Percentiles rank a stretch among this genome's conserved stretches.
These are phyloP conservation scores for Todus mexicanus DNA, from an alignment of 2,797 vertebrate species.

Conservation along the genomic window DNA sequence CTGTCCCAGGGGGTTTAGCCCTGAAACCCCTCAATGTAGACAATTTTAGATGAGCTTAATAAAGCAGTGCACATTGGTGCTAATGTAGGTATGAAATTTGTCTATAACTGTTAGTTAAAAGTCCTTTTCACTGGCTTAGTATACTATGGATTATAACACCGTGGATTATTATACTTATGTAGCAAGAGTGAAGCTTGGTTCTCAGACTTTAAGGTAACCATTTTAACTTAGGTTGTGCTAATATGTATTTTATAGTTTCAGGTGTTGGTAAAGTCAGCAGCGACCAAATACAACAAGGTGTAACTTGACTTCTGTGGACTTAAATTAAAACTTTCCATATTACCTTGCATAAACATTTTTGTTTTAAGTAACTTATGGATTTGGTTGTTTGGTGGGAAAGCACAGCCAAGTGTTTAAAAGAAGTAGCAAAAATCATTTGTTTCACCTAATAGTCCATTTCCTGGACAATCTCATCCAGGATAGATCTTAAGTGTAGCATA, in stretches of 20 bases:
- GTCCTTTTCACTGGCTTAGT: neutral
- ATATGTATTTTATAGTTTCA: neutral
- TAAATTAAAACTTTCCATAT: neutral
- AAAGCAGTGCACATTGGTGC: neutral
- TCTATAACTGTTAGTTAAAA: neutral
- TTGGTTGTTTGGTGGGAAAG: neutral
- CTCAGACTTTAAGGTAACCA: neutral
- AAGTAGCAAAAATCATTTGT: neutral
- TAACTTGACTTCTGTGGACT: neutral
- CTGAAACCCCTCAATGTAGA: too few species aligned
- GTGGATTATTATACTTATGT: neutral
- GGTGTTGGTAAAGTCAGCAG: neutral
- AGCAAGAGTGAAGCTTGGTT: neutral
- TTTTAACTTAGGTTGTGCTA: neutral
- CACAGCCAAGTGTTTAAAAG: neutral
- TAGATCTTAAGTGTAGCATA: neutral
- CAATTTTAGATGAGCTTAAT: neutral
- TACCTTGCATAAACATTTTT: neutral
- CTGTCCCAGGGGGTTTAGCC: too few species aligned
- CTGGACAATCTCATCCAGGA: neutral
- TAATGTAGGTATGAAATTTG: neutral
- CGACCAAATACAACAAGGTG: neutral
- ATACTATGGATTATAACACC: neutral
- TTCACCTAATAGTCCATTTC: neutral
- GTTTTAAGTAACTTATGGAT: neutral